These are phyloP conservation scores for Asobara japonica DNA, from an alignment of 1,140 invertebrate species.

Conservation along the genomic window DNA sequence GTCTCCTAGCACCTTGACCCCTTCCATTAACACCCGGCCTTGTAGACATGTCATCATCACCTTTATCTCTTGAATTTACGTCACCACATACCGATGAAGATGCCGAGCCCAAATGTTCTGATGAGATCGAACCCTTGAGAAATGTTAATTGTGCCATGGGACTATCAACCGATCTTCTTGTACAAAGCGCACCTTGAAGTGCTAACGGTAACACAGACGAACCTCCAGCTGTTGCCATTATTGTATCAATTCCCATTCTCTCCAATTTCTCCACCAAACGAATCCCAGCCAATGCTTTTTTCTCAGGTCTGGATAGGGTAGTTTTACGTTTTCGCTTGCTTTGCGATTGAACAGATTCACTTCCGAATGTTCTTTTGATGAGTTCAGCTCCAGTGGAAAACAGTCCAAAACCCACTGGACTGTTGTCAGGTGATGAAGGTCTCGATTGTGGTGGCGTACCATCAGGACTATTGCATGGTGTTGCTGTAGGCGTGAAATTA, in stretches of 20 bases:
- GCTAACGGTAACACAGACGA: conserved; percentile 68
- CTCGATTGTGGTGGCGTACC: conserved; percentile 70
- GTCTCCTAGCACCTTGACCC: conserved; percentile 49
- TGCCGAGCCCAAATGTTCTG: conserved; percentile 52
- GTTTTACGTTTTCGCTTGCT: conserved; percentile 63
- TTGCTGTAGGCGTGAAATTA: conserved; percentile 81
- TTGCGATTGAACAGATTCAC: conserved; percentile 53
- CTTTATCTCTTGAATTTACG: conserved; percentile 25
- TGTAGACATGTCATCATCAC: conserved; percentile 19
- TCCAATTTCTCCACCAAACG: conserved; percentile 76
- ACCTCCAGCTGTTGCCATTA: conserved; percentile 67
- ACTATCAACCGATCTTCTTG: conserved; percentile 70
- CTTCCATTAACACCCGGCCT: conserved; percentile 56
- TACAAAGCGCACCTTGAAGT: conserved; percentile 67
- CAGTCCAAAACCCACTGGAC: conserved; percentile 71
- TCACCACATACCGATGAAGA: conserved; percentile 51
- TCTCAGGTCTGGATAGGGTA: conserved; percentile 64
- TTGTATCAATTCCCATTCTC: conserved; percentile 74
- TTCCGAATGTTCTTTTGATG: conserved; percentile 74
- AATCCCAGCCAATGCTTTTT: conserved; percentile 66
- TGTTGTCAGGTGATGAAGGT: conserved; percentile 67
- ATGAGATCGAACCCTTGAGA: conserved; percentile 69
- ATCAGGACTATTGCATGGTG: conserved; percentile 84
- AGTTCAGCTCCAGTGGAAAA: conserved; percentile 80
- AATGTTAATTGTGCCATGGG: conserved; percentile 81